phyloP scores from a whole-genome alignment of 2,888 invertebrate genomes.

The Torymus aiolomorphi region DNA sequence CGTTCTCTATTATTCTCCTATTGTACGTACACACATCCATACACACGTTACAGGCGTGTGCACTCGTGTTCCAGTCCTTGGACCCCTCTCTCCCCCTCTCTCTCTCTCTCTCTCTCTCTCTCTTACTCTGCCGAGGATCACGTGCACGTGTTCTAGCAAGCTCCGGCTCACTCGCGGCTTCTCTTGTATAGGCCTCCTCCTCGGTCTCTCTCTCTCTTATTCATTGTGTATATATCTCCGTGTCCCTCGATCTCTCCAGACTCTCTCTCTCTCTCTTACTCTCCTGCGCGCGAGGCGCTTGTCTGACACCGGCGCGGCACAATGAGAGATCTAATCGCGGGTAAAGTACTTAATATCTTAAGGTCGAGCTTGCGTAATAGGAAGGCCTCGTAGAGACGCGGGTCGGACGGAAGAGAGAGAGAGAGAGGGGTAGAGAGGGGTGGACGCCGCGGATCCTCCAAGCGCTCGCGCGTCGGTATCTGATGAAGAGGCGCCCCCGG shows the following conservation, averaged over 20 bases:
- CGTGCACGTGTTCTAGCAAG: conserved; percentile 45
- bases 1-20: conserved; percentile 51
- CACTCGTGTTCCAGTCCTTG: conserved; percentile 29
- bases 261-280: conserved; percentile 32
- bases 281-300: conserved; percentile 67
- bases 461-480: conserved; percentile 65
- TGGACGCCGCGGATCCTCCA: conserved; percentile 35
- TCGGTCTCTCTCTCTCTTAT: background rate
- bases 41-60: background rate
- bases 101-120: too few relatives aligned
- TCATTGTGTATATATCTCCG: conserved; percentile 6
- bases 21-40: conserved; percentile 13
- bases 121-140: conserved; percentile 45
- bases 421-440: conserved; percentile 27
- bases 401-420: conserved; percentile 18
- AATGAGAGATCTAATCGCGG: conserved; percentile 75
- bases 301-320: conserved; percentile 73
- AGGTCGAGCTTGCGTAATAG: conserved; percentile 68
- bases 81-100: background rate
- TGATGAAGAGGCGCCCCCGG: conserved; percentile 70
- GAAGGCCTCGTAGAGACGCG: conserved; percentile 55
- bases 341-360: conserved; percentile 76
- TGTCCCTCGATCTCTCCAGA: conserved; percentile 38
- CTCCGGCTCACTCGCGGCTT: conserved; percentile 20
- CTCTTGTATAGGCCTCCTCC: conserved; percentile 30